Evolutionary conservation across 2,888 invertebrate species (phyloP).

Genomic region (Alitta virens): DNA sequence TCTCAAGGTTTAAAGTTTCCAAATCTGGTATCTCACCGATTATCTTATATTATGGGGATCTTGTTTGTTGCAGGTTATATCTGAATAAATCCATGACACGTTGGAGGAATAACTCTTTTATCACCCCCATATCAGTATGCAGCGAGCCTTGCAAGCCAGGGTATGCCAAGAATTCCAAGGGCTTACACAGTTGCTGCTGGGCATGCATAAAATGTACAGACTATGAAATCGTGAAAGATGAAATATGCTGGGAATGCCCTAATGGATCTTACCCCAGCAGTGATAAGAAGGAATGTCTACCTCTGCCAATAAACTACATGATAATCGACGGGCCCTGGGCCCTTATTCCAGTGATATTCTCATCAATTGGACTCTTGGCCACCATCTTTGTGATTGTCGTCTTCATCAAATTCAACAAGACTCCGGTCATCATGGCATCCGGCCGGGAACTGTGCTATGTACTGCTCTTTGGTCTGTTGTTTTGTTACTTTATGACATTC

Average conservation of each 20-base stretch:
- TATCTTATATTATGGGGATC: too few relatives aligned
- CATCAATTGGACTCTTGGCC: conserved; percentile 65
- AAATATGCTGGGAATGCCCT: conserved; percentile 63
- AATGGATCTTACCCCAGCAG: conserved; percentile 67
- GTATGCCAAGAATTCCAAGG: conserved; percentile 57
- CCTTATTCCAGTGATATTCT: conserved; percentile 66
- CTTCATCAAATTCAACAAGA: conserved; percentile 65
- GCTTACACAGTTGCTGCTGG: conserved; percentile 67
- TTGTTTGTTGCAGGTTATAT: conserved; percentile 38
- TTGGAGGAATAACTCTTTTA: conserved; percentile 34
- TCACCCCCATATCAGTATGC: conserved; percentile 66
- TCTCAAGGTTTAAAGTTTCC: too few relatives aligned
- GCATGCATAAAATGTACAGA: conserved; percentile 68
- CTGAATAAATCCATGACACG: conserved; percentile 35
- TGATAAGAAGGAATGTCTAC: conserved; percentile 58
- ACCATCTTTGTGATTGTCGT: conserved; percentile 67
- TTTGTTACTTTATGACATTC: conserved; percentile 72
- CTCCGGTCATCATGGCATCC: conserved; percentile 76
- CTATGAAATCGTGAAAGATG: conserved; percentile 58
- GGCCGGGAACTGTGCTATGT: conserved; percentile 77
- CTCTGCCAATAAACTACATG: conserved; percentile 64
- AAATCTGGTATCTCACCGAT: too few relatives aligned
- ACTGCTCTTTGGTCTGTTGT: conserved; percentile 68
- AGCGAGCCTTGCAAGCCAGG: conserved; percentile 66
- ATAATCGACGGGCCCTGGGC: conserved; percentile 69